These are phyloP conservation scores for Leucoraja ocellata DNA, from an alignment of 2,797 vertebrate genomes.

Conservation along the genomic window DNA sequence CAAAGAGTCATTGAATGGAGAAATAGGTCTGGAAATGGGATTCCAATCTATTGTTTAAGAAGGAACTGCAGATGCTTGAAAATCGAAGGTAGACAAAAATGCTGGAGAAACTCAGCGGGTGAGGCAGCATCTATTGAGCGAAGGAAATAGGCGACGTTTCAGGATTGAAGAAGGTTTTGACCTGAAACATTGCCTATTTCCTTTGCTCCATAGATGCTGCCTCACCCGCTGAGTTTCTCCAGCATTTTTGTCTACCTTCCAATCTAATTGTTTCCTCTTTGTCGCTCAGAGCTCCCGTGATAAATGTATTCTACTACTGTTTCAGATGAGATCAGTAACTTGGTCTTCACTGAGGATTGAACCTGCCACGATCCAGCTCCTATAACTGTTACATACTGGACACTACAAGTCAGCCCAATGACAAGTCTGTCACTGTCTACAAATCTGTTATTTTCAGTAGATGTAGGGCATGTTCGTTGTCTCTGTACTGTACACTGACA, in stretches of 20 bases:
- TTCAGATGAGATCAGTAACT: not conserved
- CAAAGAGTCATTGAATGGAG: not conserved
- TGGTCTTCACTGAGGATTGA: not conserved
- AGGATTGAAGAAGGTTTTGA: too few relatives aligned
- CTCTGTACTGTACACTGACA: too few relatives aligned
- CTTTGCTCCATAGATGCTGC: too few relatives aligned
- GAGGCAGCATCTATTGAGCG: too few relatives aligned
- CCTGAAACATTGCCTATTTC: too few relatives aligned
- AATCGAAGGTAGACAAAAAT: too few relatives aligned
- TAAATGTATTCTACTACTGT: not conserved
- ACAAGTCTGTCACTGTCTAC: not conserved
- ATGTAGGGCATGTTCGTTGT: too few relatives aligned
- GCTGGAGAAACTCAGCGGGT: too few relatives aligned
- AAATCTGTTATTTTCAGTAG: not conserved
- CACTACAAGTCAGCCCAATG: too few relatives aligned
- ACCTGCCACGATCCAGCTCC: not conserved
- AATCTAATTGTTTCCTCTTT: not conserved
- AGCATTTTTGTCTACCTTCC: not conserved
- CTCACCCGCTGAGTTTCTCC: too few relatives aligned
- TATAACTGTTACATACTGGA: not conserved
- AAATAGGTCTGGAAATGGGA: not conserved
- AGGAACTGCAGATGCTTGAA: too few relatives aligned
- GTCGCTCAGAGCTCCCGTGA: not conserved
- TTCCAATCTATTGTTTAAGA: not conserved
- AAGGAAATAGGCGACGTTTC: too few relatives aligned